A percentile compares a stretch with the other conserved stretches of the same genome.
These are phyloP conservation scores for Oreochromis niloticus DNA, from an alignment of 2,113 vertebrate species.

Conservation along the genomic window DNA sequence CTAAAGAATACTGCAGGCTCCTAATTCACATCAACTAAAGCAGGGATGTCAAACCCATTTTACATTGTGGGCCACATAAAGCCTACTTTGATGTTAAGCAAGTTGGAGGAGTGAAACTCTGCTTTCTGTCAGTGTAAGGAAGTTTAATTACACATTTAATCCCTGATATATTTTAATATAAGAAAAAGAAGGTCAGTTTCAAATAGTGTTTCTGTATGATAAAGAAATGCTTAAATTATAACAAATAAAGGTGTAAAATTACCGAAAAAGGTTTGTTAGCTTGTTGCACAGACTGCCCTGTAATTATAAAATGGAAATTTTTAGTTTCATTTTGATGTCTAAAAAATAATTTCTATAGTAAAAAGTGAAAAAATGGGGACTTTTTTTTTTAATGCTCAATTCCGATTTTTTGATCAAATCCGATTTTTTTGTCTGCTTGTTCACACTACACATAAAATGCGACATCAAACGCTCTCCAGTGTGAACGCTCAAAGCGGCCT, in stretches of 20 bases:
- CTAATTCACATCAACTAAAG: background rate
- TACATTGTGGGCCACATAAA: background rate
- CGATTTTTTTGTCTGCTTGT: too few species aligned
- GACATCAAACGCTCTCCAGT: too few species aligned
- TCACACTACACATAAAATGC: too few species aligned
- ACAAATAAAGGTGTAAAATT: background rate
- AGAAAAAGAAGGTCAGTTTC: accelerated
- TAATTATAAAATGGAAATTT: background rate
- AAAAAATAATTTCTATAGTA: too few species aligned
- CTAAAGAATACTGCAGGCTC: background rate
- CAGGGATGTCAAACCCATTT: background rate
- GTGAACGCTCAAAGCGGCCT: too few species aligned
- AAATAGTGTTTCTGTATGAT: background rate
- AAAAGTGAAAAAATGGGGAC: too few species aligned
- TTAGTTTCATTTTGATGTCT: too few species aligned
- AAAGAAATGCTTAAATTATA: background rate
- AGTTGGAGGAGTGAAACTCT: background rate
- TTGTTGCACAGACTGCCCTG: accelerated
- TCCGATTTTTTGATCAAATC: too few species aligned
- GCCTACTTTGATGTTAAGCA: background rate
- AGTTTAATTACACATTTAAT: background rate
- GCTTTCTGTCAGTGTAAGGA: background rate
- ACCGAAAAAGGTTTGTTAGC: background rate
- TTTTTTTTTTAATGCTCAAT: too few species aligned
- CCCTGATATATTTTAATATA: background rate